These are phyloP conservation scores for Saccostrea glomerata DNA, from an alignment of 1,140 invertebrate species.

Conservation along the genomic window DNA sequence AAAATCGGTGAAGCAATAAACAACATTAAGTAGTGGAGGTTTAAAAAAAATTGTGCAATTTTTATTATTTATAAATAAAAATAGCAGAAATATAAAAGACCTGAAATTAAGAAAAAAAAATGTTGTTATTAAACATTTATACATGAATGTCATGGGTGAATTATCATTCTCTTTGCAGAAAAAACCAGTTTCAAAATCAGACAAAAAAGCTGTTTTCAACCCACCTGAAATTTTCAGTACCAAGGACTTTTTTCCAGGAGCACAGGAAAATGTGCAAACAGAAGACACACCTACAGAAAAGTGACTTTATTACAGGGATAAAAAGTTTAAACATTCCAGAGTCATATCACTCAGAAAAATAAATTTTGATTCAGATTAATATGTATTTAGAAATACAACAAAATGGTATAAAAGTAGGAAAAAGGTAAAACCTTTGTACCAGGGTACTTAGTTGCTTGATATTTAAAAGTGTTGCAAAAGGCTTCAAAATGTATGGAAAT, in stretches of 20 bases:
- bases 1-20: too few relatives aligned
- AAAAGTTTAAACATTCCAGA: neutral
- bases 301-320: neutral
- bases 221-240: constrained; percentile 56
- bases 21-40: too few relatives aligned
- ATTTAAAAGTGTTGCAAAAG: too few relatives aligned
- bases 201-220: constrained; percentile 40
- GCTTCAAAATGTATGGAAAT: too few relatives aligned
- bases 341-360: neutral
- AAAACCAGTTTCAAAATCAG: constrained; percentile 46
- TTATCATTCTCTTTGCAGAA: constrained; percentile 52
- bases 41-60: too few relatives aligned
- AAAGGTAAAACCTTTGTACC: too few relatives aligned
- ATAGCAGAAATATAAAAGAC: neutral
- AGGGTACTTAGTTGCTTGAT: too few relatives aligned
- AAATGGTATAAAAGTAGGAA: neutral
- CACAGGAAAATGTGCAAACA: neutral
- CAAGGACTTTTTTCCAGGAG: constrained; percentile 49
- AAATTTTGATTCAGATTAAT: neutral
- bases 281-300: neutral
- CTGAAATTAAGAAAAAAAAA: neutral
- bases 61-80: neutral
- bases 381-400: neutral
- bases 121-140: neutral
- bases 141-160: neutral